Evolutionary conservation across 1,140 invertebrate species (phyloP), one percentile per base, ranked within the genome.

Genomic region (Charaxes varanes): DNA sequence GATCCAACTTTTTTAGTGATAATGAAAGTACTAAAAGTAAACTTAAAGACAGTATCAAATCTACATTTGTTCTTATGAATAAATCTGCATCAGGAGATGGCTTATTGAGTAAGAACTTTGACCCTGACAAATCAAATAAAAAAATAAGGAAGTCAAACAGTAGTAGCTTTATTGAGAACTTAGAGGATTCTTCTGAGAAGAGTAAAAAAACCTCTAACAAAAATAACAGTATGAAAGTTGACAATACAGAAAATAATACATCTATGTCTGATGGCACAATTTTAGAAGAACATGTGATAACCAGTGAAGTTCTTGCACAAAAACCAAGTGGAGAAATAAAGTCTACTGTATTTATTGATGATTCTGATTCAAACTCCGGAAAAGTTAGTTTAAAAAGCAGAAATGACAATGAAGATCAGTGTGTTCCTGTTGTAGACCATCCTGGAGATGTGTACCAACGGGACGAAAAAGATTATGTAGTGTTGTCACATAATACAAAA

Each of bases 281-380:
- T n/a, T n/a, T n/a, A 27, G 21, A 53, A 6, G 11, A 7, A 18
- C n/a, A 23, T 50, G 14, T 18, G 30, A 17, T 41, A 24, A 18
- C 22, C 28, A 44, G 10, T 7, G 27, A 44, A 11, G 8, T 44
- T 7, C 62, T 74, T 41, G 32, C 53, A 17, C 41, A 56, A 30
- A 35, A 46, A 10, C 62, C 64, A 10, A 49, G 11, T 40, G 33
- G 23, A 13, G 22, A 49, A 24, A 38, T 66, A 13, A 41, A 61
- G 35, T 36, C 62, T 19, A 38, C 51, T 10, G 35, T 78, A 21
- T 56, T 55, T 15, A 58, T 72, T 43, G 71, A 74, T 28, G 67
- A 81, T 46, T 63, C 60, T 32, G 69, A 80, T 46, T 62, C 64
- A 7, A 68, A 66, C 47, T 41, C 37, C 22, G 54, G 44, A n/a